Base-by-base conservation (phyloP, 2,113 vertebrate genomes). In the Myrmecobius fasciatus region DNA sequence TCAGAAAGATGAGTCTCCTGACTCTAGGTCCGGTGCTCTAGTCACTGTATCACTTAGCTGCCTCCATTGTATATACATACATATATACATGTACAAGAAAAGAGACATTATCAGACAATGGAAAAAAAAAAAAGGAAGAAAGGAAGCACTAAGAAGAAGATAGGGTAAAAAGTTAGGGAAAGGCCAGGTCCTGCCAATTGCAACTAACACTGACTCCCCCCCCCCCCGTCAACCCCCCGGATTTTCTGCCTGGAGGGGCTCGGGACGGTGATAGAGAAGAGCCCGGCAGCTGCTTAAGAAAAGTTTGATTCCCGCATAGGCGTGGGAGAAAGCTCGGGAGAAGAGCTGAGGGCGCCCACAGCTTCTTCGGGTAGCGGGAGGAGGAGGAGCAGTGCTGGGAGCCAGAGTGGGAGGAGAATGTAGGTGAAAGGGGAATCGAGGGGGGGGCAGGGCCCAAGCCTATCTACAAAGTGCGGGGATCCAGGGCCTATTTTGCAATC, bases 401-500 rank as follows among this genome's bases (percentile, higher is more conserved):
- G 12, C 28, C 10, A 0, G 28, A 12, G 0, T 26, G 36, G 91
- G 67, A 43, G n/a, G 67, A 8, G 48, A 53, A 92, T 52, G 22
- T 90, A 22, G 91, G 95, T 31, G 91, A 96, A 95, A 93, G 92
- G 91, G 25, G 9, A 7, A 2, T 0, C 36, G 75, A 36, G 49
- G 96, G 49, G 49, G 49, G n/a, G 53, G 91, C 47, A 0, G 25
- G 89, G 92, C 24, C 0, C 89, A 0, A 0, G 0, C 6, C 0
- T 6, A 0, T 6, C 60, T 75, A n/a, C 36, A 20, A 75, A n/a
- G 60, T 8, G 4, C 67, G 0, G 36, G 36, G 17, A 36, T 20
- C 28, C 0, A 2, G 4, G 4, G 46, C 0, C 25, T 0, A 12
- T 3, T 10, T 2, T 0, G 43, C 43, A 22, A 0, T 90, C 20